A percentile compares a stretch with the other conserved stretches of the same genome.
phyloP scores from a whole-genome alignment of 1,140 invertebrate genomes.

The Orchesella cincta region DNA sequence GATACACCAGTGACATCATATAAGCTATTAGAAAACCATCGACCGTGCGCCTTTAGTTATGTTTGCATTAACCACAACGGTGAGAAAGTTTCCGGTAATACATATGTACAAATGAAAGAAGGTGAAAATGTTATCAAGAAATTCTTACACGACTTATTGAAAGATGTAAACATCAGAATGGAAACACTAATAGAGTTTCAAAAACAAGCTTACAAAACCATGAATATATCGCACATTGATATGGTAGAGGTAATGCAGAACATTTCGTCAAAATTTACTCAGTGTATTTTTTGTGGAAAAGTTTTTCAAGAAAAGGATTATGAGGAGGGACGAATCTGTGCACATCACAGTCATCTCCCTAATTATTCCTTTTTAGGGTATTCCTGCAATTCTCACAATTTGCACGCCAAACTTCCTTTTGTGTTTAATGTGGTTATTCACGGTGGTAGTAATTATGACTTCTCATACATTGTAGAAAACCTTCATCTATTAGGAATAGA shows the following conservation, averaged over 20 bases:
- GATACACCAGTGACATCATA: neutral
- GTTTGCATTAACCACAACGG: neutral
- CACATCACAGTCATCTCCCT: neutral
- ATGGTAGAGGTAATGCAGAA: neutral
- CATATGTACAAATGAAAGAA: neutral
- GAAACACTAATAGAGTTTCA: neutral
- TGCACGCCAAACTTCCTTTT: neutral
- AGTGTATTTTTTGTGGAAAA: neutral
- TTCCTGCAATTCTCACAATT: neutral
- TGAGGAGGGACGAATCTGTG: neutral
- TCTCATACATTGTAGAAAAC: neutral
- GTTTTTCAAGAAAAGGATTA: neutral
- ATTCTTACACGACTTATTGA: neutral
- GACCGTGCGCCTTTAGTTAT: neutral
- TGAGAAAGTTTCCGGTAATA: neutral
- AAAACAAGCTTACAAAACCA: neutral
- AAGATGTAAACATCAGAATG: neutral
- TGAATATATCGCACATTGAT: neutral
- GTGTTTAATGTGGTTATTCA: neutral
- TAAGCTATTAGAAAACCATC: neutral
- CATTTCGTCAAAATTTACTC: neutral
- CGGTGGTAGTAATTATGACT: neutral
- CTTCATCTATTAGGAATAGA: neutral
- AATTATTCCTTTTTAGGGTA: neutral
- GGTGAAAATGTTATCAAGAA: neutral